phyloP scores from a whole-genome alignment of 1,140 invertebrate genomes.

The Berghia stephanieae region DNA sequence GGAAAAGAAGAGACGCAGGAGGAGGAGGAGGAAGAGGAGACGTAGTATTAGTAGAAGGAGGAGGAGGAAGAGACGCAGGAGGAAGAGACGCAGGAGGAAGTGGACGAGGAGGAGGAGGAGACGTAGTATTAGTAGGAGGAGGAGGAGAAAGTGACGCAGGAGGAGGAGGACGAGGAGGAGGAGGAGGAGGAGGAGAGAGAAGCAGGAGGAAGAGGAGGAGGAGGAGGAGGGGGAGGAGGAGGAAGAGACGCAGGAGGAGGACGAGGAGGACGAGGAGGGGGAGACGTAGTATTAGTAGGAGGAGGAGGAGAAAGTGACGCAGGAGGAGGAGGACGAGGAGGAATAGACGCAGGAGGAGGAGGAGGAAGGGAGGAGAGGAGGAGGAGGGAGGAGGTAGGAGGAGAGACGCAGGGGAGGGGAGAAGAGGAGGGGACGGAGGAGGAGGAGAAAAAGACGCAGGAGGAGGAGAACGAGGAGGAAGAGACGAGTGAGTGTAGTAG shows the following conservation, averaged over 20 bases:
- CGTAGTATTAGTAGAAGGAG: too few relatives aligned
- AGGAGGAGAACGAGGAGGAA: too few relatives aligned
- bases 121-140: background rate
- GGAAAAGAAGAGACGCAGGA: too few relatives aligned
- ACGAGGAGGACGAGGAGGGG: too few relatives aligned
- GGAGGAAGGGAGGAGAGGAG: background rate
- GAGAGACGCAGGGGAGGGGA: background rate
- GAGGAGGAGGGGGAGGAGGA: slow-evolving; percentile 2
- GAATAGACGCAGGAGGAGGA: background rate
- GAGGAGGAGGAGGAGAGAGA: background rate
- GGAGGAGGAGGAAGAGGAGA: too few relatives aligned
- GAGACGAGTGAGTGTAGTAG: too few relatives aligned
- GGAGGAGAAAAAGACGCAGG: too few relatives aligned
- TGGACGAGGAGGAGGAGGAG: background rate
- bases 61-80: too few relatives aligned
- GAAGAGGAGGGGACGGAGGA: background rate
- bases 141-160: background rate
- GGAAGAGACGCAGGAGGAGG: too few relatives aligned
- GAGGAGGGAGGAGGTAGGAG: background rate
- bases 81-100: background rate
- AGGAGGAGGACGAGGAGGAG: background rate
- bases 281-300: too few relatives aligned
- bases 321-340: background rate
- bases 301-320: too few relatives aligned
- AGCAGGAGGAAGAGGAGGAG: too few relatives aligned